Evolutionary conservation across 2,797 vertebrate species (phyloP).

Genomic region (Poliocrania exsul): DNA sequence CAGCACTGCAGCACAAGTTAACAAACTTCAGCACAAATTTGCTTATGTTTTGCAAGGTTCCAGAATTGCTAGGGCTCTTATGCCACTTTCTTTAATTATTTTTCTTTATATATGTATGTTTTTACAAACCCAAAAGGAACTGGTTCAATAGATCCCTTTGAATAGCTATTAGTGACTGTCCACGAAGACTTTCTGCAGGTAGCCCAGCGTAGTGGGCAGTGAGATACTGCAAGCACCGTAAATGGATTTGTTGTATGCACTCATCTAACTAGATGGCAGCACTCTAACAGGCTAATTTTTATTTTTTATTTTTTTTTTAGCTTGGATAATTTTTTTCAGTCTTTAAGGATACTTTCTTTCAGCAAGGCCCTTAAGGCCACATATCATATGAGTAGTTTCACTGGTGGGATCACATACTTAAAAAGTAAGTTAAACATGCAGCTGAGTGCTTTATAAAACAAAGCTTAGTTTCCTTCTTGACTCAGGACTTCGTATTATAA

Average conservation of each 20-base stretch:
- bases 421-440: neutral
- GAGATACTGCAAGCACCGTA: slow-evolving; percentile 3
- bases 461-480: neutral
- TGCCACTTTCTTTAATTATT: neutral
- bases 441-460: neutral
- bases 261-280: slow-evolving; percentile 76
- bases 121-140: neutral
- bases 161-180: neutral
- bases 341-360: neutral
- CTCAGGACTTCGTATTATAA: neutral
- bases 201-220: neutral
- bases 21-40: neutral
- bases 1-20: neutral
- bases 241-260: slow-evolving; percentile 55
- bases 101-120: neutral
- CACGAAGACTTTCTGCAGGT: neutral
- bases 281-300: slow-evolving; percentile 54
- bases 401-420: neutral
- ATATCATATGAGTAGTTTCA: neutral
- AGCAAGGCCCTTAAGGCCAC: neutral
- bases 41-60: neutral
- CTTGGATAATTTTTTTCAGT: neutral
- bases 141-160: neutral
- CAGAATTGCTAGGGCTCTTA: neutral
- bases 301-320: neutral